phyloP scores from a whole-genome alignment of 2,113 vertebrate species.

The Carassius gibelio region DNA sequence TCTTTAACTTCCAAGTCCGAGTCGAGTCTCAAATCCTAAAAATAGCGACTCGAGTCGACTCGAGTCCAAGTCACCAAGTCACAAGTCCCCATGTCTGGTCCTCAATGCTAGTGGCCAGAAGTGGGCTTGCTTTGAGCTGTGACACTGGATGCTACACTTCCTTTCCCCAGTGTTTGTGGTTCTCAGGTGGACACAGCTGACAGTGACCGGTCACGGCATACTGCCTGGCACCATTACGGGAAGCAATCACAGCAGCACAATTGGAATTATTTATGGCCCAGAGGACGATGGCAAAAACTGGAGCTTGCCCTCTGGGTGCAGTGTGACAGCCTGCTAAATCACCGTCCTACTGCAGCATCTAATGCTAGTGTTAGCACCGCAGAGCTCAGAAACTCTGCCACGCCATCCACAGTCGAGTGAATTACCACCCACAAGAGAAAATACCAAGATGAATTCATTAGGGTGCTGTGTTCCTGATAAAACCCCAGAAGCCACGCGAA shows the following conservation, averaged over 20 bases:
- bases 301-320: constrained; percentile 60
- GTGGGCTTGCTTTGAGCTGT: not conserved
- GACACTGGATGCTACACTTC: constrained; percentile 44
- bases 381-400: not conserved
- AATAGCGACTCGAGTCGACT: too few relatives aligned
- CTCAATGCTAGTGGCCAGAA: constrained; percentile 7
- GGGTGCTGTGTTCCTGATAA: constrained; percentile 43
- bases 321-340: constrained; percentile 71
- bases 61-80: too few relatives aligned
- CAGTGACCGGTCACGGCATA: constrained; percentile 64
- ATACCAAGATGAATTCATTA: constrained; percentile 20
- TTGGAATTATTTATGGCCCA: constrained; percentile 69
- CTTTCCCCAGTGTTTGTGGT: constrained; percentile 42
- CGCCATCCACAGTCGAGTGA: constrained; percentile 1
- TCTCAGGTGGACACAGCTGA: constrained; percentile 7
- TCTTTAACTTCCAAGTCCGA: too few relatives aligned
- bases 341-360: constrained; percentile 46
- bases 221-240: constrained; percentile 69
- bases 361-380: not conserved
- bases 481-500: constrained; percentile 48
- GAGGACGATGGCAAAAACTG: constrained; percentile 63
- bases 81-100: too few relatives aligned
- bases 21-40: too few relatives aligned
- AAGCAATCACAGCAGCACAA: constrained; percentile 66
- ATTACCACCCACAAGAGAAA: constrained; percentile 31